Base-by-base conservation (phyloP, 2,888 invertebrate species). In the Troides oblongomaculatus region DNA sequence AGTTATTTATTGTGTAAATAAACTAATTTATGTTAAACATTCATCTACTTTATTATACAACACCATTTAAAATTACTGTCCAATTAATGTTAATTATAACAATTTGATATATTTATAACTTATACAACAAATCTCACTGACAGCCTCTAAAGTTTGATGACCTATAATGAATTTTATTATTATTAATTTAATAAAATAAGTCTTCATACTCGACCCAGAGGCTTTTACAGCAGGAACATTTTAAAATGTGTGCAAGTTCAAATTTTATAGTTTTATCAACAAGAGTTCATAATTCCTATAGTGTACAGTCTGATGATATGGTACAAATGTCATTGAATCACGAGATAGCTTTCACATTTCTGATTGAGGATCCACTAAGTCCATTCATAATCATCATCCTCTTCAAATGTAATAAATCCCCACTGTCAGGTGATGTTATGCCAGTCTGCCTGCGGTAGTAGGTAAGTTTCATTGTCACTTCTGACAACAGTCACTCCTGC, bases 381-480 rank as follows among this genome's bases (percentile, higher is more conserved):
- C 92, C 92, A 92, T 79, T 92, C 92, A 84, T 91, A 92, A 75
- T 92, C 92, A 69, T 91, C 90, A 74, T 92, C 90, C 64, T 85
- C 86, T 72, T 90, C 87, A 76, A 90, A 92, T 70, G 91, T 89
- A 75, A 92, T 91, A 6, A 86, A 89, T 1, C 92, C 91, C 92
- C 92, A 92, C 90, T 92, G 92, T 93, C 92, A 93, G 73, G 92
- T 92, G 74, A 91, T 90, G 76, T 93, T 90, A 85, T 92, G 94
- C 96, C 97, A 97, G 84, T 97, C 96, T 71, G 95, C 94, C 82
- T 97, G 96, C 56, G 96, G 96, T 74, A 97, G 93, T 78, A 96
- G 94, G 87, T 95, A 97, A 0, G 98, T 98, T 80, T 95, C 95
- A 87, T 98, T 98, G 88, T 97, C 95, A 88, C 97, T 97, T 67